phyloP scores from a whole-genome alignment of 2,113 vertebrate genomes.

The Phrynosoma platyrhinos region DNA sequence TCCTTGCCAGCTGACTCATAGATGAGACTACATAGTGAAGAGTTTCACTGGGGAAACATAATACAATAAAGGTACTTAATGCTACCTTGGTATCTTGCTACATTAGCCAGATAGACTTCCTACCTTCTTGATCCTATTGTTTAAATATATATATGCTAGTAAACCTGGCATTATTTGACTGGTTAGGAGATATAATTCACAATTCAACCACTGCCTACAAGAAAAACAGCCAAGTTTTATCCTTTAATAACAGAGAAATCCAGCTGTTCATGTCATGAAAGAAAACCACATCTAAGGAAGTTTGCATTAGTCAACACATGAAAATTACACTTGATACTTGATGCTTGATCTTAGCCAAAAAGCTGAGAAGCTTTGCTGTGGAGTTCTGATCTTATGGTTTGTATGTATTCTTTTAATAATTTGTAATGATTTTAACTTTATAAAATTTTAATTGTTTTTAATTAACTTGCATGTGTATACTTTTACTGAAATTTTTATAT shows the following conservation, averaged over 20 bases:
- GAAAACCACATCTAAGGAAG: background rate
- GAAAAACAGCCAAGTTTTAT: fast-evolving
- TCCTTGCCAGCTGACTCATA: slow-evolving; percentile 72
- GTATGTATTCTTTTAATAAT: too few relatives aligned
- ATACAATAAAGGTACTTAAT: slow-evolving; percentile 50
- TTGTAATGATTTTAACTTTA: too few relatives aligned
- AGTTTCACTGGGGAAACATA: slow-evolving; percentile 66
- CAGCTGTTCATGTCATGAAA: slow-evolving; percentile 28
- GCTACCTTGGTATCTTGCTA: slow-evolving; percentile 44
- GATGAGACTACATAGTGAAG: slow-evolving; percentile 66
- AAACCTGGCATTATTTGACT: background rate
- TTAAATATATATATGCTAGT: slow-evolving; percentile 7
- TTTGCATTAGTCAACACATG: background rate
- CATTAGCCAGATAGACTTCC: slow-evolving; percentile 24
- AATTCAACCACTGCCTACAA: background rate
- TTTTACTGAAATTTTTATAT: too few relatives aligned
- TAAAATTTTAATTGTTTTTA: too few relatives aligned
- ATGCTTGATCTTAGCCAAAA: too few relatives aligned
- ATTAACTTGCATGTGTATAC: too few relatives aligned
- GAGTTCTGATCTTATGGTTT: too few relatives aligned
- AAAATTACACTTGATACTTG: background rate
- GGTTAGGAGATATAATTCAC: background rate
- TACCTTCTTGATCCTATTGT: slow-evolving; percentile 38
- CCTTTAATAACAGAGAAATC: background rate
- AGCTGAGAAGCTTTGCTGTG: too few relatives aligned